Evolutionary conservation across 1,140 invertebrate species (phyloP), one percentile per base, ranked within the genome.

Genomic region (Drosophila orosa): DNA sequence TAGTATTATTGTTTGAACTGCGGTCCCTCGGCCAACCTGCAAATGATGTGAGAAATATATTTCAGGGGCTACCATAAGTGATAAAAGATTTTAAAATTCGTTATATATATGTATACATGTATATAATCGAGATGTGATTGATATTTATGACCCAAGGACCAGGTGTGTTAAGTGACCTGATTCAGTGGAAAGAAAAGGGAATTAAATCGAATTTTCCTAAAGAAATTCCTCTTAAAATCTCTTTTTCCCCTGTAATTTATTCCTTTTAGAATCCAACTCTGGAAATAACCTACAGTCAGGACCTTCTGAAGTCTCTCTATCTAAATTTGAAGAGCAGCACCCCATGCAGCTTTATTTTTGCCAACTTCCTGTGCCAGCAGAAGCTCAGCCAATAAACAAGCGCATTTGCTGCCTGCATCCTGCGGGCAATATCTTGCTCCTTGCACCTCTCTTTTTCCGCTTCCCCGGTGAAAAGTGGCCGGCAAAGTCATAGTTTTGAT

Each of bases 311-410:
- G 31, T 6, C 19, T 15, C 7, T n/a, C 8, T 6, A 54, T 24
- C 13, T 54, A 35, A 35, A 24, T 54, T 54, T 54, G 19, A 54
- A 6, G 13, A 33, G 48, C 48, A 10, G 50, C 31, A 35, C 50
- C 29, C 29, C 13, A 5, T 52, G 17, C 17, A 9, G n/a, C 42
- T 10, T 33, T 69, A 67, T 68, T 56, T 66, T 45, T 27, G 47
- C 33, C 17, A 35, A 35, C 50, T 44, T 68, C 22, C 48, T 25
- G 3, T 5, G 44, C 31, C 35, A 35, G 48, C 67, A 60, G 29
- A 39, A 57, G 75, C 59, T 63, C 50, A 50, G 59, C 52, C 81
- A 73, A 80, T 86, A 78, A 80, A 84, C 74, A 85, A 77, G 57
- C 73, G 73, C 45, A 78, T 78, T 78, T 69, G 63, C 77, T 22